phyloP scores from a whole-genome alignment of 2,888 invertebrate species.

The Drosophila emarginata region DNA sequence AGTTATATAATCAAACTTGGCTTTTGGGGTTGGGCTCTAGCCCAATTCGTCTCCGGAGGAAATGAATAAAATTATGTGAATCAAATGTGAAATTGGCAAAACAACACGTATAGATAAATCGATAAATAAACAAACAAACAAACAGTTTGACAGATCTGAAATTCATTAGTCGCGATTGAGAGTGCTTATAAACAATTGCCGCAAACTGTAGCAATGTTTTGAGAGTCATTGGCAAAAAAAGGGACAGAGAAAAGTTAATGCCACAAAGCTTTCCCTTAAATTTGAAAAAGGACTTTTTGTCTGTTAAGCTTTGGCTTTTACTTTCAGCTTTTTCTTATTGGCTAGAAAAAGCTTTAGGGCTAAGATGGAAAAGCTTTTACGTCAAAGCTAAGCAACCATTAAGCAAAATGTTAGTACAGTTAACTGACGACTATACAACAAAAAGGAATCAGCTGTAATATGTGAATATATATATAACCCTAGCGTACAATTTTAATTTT shows the following conservation, averaged over 20 bases:
- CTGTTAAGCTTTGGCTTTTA: too few species aligned
- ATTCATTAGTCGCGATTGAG: background rate
- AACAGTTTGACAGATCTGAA: background rate
- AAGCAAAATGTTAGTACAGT: background rate
- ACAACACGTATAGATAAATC: background rate
- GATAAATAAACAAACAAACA: background rate
- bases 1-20: slow-evolving; percentile 49
- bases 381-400: background rate
- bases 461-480: slow-evolving; percentile 22
- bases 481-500: slow-evolving; percentile 37
- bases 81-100: background rate
- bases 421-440: background rate
- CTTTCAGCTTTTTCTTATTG: too few species aligned
- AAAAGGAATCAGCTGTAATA: background rate
- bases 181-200: background rate
- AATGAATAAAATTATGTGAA: background rate
- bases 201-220: background rate
- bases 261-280: background rate
- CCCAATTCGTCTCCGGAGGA: slow-evolving; percentile 27
- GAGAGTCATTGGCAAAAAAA: background rate
- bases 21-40: slow-evolving; percentile 32
- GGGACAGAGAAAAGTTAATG: background rate
- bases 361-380: background rate
- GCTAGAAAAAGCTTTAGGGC: background rate
- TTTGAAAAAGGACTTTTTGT: background rate